phyloP scores from a whole-genome alignment of 2,888 invertebrate genomes.

The Drosophila pegasa region DNA sequence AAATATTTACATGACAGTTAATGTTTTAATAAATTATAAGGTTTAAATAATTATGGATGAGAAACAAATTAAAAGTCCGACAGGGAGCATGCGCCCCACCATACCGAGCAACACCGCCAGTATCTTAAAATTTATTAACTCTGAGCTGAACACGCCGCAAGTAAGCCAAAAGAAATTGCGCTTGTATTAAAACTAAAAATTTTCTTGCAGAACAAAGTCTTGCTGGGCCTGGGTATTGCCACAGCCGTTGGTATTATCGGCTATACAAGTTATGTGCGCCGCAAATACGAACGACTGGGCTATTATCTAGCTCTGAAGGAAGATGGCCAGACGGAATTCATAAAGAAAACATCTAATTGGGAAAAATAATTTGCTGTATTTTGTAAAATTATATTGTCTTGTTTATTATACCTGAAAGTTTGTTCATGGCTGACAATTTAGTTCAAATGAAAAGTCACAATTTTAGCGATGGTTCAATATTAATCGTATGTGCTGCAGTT shows the following conservation, averaged over 20 bases:
- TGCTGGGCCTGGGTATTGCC: slow-evolving; percentile 92
- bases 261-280: slow-evolving; percentile 93
- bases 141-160: slow-evolving; percentile 94
- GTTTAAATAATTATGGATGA: slow-evolving; percentile 33
- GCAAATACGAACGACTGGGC: slow-evolving; percentile 91
- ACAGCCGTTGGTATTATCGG: slow-evolving; percentile 90
- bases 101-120: slow-evolving; percentile 88
- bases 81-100: slow-evolving; percentile 10
- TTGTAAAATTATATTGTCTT: background rate
- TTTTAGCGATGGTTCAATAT: background rate
- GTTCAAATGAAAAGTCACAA: background rate
- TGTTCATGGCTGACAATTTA: background rate
- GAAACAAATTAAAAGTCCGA: slow-evolving; percentile 26
- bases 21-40: slow-evolving; percentile 3
- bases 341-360: slow-evolving; percentile 85
- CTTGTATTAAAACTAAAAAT: background rate
- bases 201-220: slow-evolving; percentile 90
- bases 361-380: slow-evolving; percentile 20
- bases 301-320: slow-evolving; percentile 92
- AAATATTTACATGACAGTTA: background rate
- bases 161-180: slow-evolving; percentile 86
- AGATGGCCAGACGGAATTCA: slow-evolving; percentile 91
- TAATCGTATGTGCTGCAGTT: background rate
- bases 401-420: no score
- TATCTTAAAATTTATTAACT: slow-evolving; percentile 92